These are phyloP conservation scores for Drosophila busckii DNA, from an alignment of 1,140 invertebrate species.

Conservation along the genomic window DNA sequence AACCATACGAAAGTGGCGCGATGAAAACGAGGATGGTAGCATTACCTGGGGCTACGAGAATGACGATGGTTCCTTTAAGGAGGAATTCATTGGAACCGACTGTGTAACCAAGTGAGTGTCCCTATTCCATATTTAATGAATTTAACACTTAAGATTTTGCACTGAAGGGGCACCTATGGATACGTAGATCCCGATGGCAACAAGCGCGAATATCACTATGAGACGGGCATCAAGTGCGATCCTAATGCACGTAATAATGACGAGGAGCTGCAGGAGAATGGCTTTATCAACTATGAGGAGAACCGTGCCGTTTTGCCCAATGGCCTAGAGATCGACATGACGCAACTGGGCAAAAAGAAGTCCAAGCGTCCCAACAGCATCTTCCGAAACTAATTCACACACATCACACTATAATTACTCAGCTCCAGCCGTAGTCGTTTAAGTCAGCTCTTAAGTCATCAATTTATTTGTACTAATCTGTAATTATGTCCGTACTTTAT, in stretches of 20 bases:
- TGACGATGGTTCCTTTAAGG: slow-evolving; percentile 85
- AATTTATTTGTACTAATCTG: slow-evolving; percentile 61
- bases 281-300: slow-evolving; percentile 86
- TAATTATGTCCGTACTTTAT: slow-evolving; percentile 66
- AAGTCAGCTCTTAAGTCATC: slow-evolving; percentile 56
- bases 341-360: slow-evolving; percentile 85
- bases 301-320: slow-evolving; percentile 85
- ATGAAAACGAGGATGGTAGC: slow-evolving; percentile 89
- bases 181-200: slow-evolving; percentile 90
- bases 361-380: slow-evolving; percentile 81
- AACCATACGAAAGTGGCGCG: slow-evolving; percentile 86
- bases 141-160: neutral
- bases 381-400: slow-evolving; percentile 51
- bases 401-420: slow-evolving; percentile 29
- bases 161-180: slow-evolving; percentile 86
- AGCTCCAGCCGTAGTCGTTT: slow-evolving; percentile 34
- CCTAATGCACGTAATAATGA: slow-evolving; percentile 82
- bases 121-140: neutral
- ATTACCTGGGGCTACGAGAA: slow-evolving; percentile 93
- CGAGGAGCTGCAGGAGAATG: slow-evolving; percentile 83
- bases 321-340: slow-evolving; percentile 85
- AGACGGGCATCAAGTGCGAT: slow-evolving; percentile 85
- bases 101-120: slow-evolving; percentile 83
- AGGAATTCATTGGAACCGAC: slow-evolving; percentile 89
- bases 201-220: slow-evolving; percentile 86